A percentile compares a stretch with the other conserved stretches of the same genome.
Conservation (phyloP, 1,140 invertebrate genomes). For the Papilio polyxenes region DNA sequence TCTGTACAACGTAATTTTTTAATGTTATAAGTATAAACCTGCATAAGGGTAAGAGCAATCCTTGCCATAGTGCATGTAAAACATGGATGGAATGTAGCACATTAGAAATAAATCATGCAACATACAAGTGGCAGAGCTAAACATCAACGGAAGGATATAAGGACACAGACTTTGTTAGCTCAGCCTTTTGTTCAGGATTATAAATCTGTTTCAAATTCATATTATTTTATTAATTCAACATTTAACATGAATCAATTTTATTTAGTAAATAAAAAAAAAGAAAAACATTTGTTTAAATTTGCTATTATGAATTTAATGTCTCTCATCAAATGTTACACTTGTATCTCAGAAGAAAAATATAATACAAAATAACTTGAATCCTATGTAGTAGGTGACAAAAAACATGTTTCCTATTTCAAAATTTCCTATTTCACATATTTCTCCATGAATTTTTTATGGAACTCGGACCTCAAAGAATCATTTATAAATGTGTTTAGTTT, state of each 20-base stretch:
- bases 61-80: too few relatives aligned
- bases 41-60: too few relatives aligned
- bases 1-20: too few relatives aligned
- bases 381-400: neutral
- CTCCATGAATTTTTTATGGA: conserved; percentile 99
- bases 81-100: too few relatives aligned
- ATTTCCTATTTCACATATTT: conserved; percentile 96
- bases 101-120: too few relatives aligned
- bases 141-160: too few relatives aligned
- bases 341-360: neutral
- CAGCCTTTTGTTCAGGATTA: too few relatives aligned
- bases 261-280: neutral
- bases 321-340: neutral
- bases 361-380: neutral
- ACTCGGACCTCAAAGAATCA: conserved; percentile 98
- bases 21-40: too few relatives aligned
- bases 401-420: neutral
- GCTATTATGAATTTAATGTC: neutral
- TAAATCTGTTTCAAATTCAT: too few relatives aligned
- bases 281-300: neutral
- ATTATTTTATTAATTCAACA: too few relatives aligned
- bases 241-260: neutral
- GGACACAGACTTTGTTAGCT: too few relatives aligned
- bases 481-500: conserved; percentile 97
- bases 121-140: too few relatives aligned